phyloP scores from a whole-genome alignment of 2,888 invertebrate genomes.

The Ormyrus nitidulus region DNA sequence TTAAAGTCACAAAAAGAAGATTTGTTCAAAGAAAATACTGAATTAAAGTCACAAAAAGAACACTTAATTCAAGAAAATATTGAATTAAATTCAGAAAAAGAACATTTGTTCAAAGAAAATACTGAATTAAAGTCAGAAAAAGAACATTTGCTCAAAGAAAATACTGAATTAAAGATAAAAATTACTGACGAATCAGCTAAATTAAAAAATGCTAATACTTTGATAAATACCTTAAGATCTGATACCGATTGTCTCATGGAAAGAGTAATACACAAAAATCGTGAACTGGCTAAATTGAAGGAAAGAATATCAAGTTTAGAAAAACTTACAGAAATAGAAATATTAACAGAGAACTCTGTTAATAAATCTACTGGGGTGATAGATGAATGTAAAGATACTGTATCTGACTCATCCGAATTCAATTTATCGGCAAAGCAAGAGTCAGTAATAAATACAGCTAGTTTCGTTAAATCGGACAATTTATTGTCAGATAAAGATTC shows the following conservation, averaged over 20 bases:
- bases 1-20: not conserved
- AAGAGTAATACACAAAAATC: conserved; percentile 56
- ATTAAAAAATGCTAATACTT: conserved; percentile 36
- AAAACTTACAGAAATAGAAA: conserved; percentile 34
- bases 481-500: not conserved
- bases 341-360: not conserved
- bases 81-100: conserved; percentile 49
- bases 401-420: no score
- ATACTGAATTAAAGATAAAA: conserved; percentile 43
- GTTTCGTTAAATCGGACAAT: conserved; percentile 19
- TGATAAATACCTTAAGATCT: conserved; percentile 33
- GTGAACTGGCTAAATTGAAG: conserved; percentile 75
- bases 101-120: not conserved
- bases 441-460: not conserved
- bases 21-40: no score
- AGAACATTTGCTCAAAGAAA: conserved; percentile 38
- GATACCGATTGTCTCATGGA: conserved; percentile 56
- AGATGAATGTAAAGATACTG: no score
- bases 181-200: conserved; percentile 46
- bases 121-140: no score
- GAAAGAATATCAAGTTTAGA: conserved; percentile 75
- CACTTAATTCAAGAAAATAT: conserved; percentile 19
- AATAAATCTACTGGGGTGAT: no score
- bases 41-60: conserved; percentile 33
- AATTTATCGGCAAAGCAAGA: no score